These are phyloP conservation scores for Eucera pruinosa DNA, from an alignment of 2,888 invertebrate genomes.

Conservation along the genomic window DNA sequence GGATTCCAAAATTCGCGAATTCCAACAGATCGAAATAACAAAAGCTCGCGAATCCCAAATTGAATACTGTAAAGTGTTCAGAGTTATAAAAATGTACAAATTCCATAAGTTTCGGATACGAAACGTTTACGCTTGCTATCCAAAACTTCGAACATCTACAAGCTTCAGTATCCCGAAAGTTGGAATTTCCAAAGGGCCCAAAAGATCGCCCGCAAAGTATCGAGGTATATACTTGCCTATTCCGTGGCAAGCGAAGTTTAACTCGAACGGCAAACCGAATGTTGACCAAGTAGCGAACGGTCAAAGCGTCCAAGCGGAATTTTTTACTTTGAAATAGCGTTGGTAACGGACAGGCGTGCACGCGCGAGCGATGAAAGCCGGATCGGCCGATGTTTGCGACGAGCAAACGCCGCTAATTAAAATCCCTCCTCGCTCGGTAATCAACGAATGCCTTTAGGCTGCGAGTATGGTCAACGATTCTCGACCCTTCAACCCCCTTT, in stretches of 20 bases:
- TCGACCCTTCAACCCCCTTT: constrained; percentile 62
- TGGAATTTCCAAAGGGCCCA: too few species aligned
- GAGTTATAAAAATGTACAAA: too few species aligned
- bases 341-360: constrained; percentile 13
- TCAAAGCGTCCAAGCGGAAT: constrained; percentile 49
- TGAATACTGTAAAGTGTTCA: too few species aligned
- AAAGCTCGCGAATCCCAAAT: too few species aligned
- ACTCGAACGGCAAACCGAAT: constrained; percentile 14
- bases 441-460: constrained; percentile 81
- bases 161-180: too few species aligned
- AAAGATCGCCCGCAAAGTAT: too few species aligned
- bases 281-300: constrained; percentile 26
- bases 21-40: too few species aligned
- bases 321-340: constrained; percentile 66
- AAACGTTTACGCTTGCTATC: too few species aligned
- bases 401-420: constrained; percentile 83
- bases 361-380: constrained; percentile 55
- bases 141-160: too few species aligned
- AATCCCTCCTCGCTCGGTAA: constrained; percentile 81
- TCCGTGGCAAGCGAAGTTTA: constrained; percentile 4
- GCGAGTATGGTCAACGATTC: constrained; percentile 80
- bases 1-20: too few species aligned
- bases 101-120: too few species aligned
- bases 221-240: too few species aligned
- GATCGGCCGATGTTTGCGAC: constrained; percentile 80